Percentiles rank a stretch among this genome's conserved stretches.
These are phyloP conservation scores for Lucilia sericata DNA, from an alignment of 1,140 invertebrate genomes.

Conservation along the genomic window DNA sequence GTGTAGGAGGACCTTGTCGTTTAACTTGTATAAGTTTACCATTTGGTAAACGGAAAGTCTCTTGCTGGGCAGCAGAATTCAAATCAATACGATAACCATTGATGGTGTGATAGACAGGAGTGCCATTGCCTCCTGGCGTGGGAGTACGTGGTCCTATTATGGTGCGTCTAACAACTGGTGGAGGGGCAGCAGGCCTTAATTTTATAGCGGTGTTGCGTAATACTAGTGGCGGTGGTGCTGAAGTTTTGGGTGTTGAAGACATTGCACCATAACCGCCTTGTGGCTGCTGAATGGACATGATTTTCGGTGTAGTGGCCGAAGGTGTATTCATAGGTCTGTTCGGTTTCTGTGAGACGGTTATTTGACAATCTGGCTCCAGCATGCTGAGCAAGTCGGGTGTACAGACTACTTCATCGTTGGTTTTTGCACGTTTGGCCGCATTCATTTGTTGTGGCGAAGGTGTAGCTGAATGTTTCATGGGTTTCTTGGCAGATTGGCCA, in stretches of 20 bases:
- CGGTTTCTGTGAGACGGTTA: slow-evolving; percentile 55
- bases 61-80: slow-evolving; percentile 65
- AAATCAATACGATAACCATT: slow-evolving; percentile 66
- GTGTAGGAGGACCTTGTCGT: slow-evolving; percentile 53
- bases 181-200: slow-evolving; percentile 51
- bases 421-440: slow-evolving; percentile 55
- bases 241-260: slow-evolving; percentile 37
- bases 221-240: slow-evolving; percentile 60
- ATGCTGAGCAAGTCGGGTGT: slow-evolving; percentile 66
- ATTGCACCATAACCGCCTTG: slow-evolving; percentile 38
- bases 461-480: slow-evolving; percentile 45
- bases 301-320: slow-evolving; percentile 55
- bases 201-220: slow-evolving; percentile 59
- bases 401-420: slow-evolving; percentile 66
- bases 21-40: slow-evolving; percentile 66
- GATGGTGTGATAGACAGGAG: slow-evolving; percentile 65
- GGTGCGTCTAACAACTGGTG: slow-evolving; percentile 44
- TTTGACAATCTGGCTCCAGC: slow-evolving; percentile 64
- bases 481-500: slow-evolving; percentile 51
- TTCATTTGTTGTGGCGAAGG: slow-evolving; percentile 46
- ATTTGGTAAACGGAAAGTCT: slow-evolving; percentile 64
- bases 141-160: slow-evolving; percentile 39
- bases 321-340: slow-evolving; percentile 37
- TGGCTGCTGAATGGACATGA: slow-evolving; percentile 56
- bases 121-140: background rate